Conservation (phyloP, 2,113 vertebrate species). For the Epinephelus fuscoguttatus region DNA sequence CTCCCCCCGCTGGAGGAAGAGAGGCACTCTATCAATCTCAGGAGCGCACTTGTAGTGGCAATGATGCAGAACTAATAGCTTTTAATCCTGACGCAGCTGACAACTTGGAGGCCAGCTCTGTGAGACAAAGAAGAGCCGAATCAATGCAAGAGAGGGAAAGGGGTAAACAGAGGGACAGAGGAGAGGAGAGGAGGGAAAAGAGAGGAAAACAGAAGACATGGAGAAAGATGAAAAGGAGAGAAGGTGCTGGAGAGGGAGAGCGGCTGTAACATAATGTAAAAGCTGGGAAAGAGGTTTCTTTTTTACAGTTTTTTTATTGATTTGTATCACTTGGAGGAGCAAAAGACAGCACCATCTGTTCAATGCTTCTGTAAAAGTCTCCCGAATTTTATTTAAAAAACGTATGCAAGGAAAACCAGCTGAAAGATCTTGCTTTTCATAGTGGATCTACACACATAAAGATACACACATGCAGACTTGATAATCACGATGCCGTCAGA, state of each 20-base stretch:
- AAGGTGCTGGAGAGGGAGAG: not conserved
- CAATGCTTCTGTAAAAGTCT: slow-evolving; percentile 12
- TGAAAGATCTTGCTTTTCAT: not conserved
- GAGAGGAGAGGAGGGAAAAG: not conserved
- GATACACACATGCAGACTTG: slow-evolving; percentile 34
- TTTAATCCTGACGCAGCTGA: slow-evolving; percentile 87
- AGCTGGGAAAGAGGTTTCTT: not conserved
- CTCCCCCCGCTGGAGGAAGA: slow-evolving; percentile 69
- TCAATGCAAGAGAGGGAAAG: slow-evolving; percentile 67
- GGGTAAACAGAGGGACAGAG: slow-evolving; percentile 3
- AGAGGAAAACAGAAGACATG: not conserved
- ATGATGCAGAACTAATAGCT: slow-evolving; percentile 88
- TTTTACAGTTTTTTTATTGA: not conserved
- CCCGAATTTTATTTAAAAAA: not conserved
- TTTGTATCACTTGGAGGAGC: slow-evolving; percentile 10
- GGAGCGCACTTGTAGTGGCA: slow-evolving; percentile 84
- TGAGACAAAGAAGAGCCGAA: slow-evolving; percentile 80
- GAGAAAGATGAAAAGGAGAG: not conserved
- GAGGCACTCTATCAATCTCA: slow-evolving; percentile 85
- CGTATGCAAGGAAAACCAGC: not conserved
- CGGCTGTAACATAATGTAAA: not conserved
- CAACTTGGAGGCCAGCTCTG: slow-evolving; percentile 80
- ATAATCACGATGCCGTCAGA: slow-evolving; percentile 59
- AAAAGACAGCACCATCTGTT: slow-evolving; percentile 27
- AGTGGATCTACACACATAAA: slow-evolving; percentile 1